Percentiles rank a stretch among this genome's conserved stretches.
phyloP scores from a whole-genome alignment of 1,140 invertebrate genomes.

The Ceratosolen solmsi region DNA sequence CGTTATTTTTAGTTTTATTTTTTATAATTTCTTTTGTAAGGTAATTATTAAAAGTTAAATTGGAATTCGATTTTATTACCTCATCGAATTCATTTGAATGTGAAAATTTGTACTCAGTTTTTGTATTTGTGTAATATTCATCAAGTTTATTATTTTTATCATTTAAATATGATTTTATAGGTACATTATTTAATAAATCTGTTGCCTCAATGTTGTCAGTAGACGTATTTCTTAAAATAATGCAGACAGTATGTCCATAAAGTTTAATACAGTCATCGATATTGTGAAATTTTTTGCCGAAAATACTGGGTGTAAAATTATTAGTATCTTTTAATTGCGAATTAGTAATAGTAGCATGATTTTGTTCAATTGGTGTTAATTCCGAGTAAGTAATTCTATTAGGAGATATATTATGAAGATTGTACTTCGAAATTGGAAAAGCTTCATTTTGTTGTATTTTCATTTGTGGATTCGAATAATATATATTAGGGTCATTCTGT shows the following conservation, averaged over 20 bases:
- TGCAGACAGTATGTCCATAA: conserved; percentile 13
- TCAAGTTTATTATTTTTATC: neutral
- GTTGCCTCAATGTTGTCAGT: neutral
- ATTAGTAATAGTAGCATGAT: neutral
- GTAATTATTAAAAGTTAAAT: neutral
- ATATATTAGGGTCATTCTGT: neutral
- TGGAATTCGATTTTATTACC: neutral
- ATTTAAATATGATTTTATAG: neutral
- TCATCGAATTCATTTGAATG: too few species aligned
- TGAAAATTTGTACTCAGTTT: too few species aligned
- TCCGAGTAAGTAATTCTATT: too few species aligned
- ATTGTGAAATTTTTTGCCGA: neutral
- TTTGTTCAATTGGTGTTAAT: neutral
- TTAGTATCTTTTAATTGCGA: neutral
- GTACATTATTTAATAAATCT: neutral
- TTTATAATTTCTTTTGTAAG: neutral
- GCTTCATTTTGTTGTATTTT: neutral
- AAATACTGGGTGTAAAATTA: neutral
- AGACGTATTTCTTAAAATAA: neutral
- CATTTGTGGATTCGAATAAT: neutral
- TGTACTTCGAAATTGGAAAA: conserved; percentile 6
- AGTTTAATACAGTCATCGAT: conserved; percentile 17
- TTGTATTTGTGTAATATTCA: neutral
- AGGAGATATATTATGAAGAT: neutral
- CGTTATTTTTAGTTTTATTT: neutral